These are phyloP conservation scores for Sinhomidia bicolor DNA, from an alignment of 2,888 invertebrate species.

Conservation along the genomic window DNA sequence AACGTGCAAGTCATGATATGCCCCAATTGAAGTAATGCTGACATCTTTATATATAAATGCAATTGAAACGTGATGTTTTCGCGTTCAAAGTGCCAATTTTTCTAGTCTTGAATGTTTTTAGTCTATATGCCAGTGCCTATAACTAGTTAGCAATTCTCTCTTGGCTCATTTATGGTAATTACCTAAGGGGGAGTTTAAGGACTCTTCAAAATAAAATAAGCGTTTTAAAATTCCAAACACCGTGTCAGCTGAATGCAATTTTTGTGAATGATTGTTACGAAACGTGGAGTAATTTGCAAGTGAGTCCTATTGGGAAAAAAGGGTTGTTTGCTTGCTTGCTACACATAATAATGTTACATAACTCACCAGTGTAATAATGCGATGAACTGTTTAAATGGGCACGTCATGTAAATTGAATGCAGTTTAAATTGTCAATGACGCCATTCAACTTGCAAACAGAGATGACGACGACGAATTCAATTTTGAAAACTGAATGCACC, in stretches of 20 bases:
- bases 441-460: background rate
- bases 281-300: background rate
- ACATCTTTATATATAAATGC: constrained; percentile 1
- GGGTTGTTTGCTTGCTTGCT: too few relatives aligned
- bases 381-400: background rate
- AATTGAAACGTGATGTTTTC: constrained; percentile 8
- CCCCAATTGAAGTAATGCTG: constrained; percentile 20
- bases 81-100: background rate
- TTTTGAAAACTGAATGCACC: background rate
- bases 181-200: background rate
- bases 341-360: constrained; percentile 18
- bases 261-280: constrained; percentile 26
- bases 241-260: background rate
- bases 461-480: background rate
- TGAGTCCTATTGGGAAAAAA: constrained; percentile 22
- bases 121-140: background rate
- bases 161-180: background rate
- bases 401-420: constrained; percentile 26
- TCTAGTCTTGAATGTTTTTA: background rate
- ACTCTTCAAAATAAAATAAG: background rate
- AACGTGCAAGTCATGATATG: constrained; percentile 36
- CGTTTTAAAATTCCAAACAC: constrained; percentile 4
- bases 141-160: too few relatives aligned
- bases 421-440: constrained; percentile 4
- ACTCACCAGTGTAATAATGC: background rate